These are phyloP conservation scores for Hydropsyche betteni DNA, from an alignment of 2,888 invertebrate species.

Conservation along the genomic window DNA sequence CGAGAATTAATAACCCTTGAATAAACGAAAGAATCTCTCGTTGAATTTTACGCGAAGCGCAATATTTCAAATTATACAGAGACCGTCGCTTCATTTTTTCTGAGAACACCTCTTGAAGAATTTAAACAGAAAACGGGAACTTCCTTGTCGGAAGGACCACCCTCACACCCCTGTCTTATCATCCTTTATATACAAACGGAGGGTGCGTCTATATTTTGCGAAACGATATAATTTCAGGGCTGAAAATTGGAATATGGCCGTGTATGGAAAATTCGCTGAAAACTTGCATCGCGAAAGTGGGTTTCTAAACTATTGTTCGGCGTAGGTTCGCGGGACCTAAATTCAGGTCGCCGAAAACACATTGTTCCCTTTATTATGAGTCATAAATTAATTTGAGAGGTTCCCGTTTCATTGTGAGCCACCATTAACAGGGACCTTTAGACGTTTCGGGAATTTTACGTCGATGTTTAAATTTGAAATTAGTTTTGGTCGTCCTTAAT, in stretches of 20 bases:
- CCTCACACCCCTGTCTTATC: too few species aligned
- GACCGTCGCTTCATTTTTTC: background rate
- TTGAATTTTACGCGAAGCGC: slow-evolving; percentile 3
- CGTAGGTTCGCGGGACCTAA: background rate
- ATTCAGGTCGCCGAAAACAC: slow-evolving; percentile 21
- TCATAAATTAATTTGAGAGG: slow-evolving; percentile 27
- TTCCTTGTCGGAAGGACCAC: too few species aligned
- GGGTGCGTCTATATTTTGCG: too few species aligned
- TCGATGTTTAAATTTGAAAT: too few species aligned
- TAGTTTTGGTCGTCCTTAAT: too few species aligned
- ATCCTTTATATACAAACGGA: too few species aligned
- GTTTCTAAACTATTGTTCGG: background rate
- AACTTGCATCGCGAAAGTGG: background rate
- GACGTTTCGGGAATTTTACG: too few species aligned
- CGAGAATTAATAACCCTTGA: slow-evolving; percentile 15
- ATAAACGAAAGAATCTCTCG: slow-evolving; percentile 11
- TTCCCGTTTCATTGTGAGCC: slow-evolving; percentile 16
- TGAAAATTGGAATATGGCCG: background rate
- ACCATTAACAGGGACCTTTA: background rate
- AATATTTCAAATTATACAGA: slow-evolving; percentile 16
- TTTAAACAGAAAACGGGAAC: too few species aligned
- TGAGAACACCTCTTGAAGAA: too few species aligned
- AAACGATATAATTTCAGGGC: too few species aligned
- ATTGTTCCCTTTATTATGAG: slow-evolving; percentile 15
- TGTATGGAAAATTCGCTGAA: background rate